Evolutionary conservation across 1,140 invertebrate genomes (phyloP).

Genomic region (Bathynomus jamesi): DNA sequence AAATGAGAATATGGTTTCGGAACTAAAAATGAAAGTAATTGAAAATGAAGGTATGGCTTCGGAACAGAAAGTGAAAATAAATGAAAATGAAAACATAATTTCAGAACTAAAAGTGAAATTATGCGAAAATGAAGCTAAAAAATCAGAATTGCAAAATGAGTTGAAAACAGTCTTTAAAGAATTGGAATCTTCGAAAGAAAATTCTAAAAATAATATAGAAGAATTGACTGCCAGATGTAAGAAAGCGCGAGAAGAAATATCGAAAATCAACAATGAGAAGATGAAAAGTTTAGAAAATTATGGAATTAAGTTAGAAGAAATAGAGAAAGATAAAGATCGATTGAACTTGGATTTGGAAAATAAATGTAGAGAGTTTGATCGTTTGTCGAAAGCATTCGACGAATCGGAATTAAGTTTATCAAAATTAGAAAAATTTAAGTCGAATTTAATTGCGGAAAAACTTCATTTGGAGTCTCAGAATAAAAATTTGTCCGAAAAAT

Average conservation of each 20-base stretch:
- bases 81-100: not conserved
- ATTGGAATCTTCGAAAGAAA: too few species aligned
- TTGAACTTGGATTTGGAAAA: not conserved
- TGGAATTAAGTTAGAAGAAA: not conserved
- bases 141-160: not conserved
- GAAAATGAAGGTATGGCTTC: not conserved
- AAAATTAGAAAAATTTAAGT: too few species aligned
- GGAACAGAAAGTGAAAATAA: not conserved
- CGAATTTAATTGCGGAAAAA: too few species aligned
- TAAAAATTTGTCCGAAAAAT: conserved; percentile 8
- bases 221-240: not conserved
- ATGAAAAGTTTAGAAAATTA: not conserved
- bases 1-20: too few species aligned
- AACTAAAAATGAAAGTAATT: too few species aligned
- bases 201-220: not conserved
- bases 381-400: not conserved
- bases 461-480: conserved; percentile 9
- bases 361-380: not conserved
- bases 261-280: not conserved
- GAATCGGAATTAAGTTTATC: not conserved
- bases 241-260: conserved; percentile 8
- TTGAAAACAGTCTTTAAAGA: too few species aligned
- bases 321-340: not conserved
- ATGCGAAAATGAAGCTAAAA: not conserved
- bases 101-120: conserved; percentile 2